Evolutionary conservation across 1,140 invertebrate genomes (phyloP), one percentile per base, ranked within the genome.

Genomic region (Ceratina calcarata): DNA sequence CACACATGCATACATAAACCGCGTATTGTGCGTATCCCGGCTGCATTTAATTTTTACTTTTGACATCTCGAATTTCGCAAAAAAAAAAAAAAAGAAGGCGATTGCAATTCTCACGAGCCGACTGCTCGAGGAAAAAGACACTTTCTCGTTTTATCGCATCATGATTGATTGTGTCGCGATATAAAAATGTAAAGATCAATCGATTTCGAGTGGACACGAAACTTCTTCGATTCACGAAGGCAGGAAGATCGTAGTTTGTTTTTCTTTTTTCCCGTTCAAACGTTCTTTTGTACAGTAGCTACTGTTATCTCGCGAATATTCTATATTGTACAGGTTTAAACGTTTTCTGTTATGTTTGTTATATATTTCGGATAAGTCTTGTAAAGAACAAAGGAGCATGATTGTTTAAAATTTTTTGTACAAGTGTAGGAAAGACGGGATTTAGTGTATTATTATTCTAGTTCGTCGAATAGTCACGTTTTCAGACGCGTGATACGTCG

Each of bases 11-110:
- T 57, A 73, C 58, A 66, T 69, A 45, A 20, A 76, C 18, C 72
- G 53, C 62, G 58, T 57, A n/a, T 88, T 86, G 81, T 84, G 82
- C 88, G 84, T 84, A 86, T 88, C 87, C 85, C 79, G 85, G 84
- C 81, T 87, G 87, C 88, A 91, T 82, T 89, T 91, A 88, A 87
- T 86, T 87, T 87, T 62, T 76, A 85, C 70, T 71, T 81, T 81
- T 81, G 24, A 72, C 62, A 67, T 81, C 81, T 70, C 66, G 58
- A 66, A 81, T 73, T 71, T 67, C 61, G 8, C 68, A 68, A 53
- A 8, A 16, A 18, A 18, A 53, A 68, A 51, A 45, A 45, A 66
- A 66, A 20, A 24, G 78, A 74, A 37, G 70, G 64, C 70, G 24
- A 61, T 64, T 37, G 68, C 37, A 58, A 66, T 80, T 16, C 53